Evolutionary conservation across 2,888 invertebrate species (phyloP), one percentile per base, ranked within the genome.

Genomic region (Epinotia brunnichana): DNA sequence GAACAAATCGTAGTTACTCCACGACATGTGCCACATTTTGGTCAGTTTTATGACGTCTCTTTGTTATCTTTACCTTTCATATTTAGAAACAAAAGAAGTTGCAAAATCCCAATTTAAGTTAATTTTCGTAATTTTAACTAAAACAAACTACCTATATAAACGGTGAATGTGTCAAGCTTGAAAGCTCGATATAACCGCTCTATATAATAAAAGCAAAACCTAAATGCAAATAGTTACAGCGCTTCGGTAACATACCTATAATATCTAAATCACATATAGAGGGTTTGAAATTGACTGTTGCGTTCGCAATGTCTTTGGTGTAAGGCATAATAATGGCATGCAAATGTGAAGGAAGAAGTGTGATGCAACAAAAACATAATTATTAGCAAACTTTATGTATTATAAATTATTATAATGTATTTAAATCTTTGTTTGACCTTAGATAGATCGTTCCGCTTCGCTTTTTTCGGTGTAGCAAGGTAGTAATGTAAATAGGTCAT

Each of bases 261-360:
- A 9, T 71, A 71, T 72, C 64, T 67, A 72, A 72, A 72, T 72
- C 56, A 72, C 72, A 72, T 68, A 39, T 56, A 56, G 41, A 61
- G 15, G 71, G 19, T 54, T 54, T 5, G 17, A 62, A 39, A 54
- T 62, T 68, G 67, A 72, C 72, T 72, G 67, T 68, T 62, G 61
- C 62, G 35, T 29, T 62, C 17, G 67, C 61, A 67, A 68, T 54
- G 62, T 72, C 67, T 72, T 72, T 72, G 72, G 72, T 68, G 71
- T 72, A 56, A 67, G 60, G 67, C 59, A 54, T 41, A 56, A 69
- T 41, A 66, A 62, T 68, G 67, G 72, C 72, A 72, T 68, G 72
- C 67, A 62, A 53, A 60, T 67, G 48, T 66, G 41, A 66, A 29
- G 51, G n/a, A 54, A 44, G n/a, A 15, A 64, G 39, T 48, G 71